These are phyloP conservation scores for Drosophila histrio DNA, from an alignment of 2,888 invertebrate genomes.

Conservation along the genomic window DNA sequence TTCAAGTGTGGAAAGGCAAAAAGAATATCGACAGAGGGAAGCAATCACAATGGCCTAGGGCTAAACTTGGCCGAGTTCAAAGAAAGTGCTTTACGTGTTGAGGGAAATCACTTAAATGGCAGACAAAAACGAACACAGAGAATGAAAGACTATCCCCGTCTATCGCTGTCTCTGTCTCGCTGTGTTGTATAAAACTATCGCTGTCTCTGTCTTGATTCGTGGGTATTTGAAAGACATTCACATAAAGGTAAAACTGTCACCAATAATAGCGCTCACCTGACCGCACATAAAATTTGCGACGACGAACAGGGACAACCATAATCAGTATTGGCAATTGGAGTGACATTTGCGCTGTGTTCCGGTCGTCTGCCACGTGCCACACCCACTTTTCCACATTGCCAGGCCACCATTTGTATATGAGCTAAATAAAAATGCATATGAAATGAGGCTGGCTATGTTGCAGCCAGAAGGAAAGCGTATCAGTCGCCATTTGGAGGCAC, in stretches of 20 bases:
- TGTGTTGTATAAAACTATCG: not conserved
- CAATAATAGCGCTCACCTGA: constrained; percentile 72
- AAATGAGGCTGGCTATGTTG: constrained; percentile 62
- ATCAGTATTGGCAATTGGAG: constrained; percentile 80
- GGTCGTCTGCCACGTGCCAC: constrained; percentile 14
- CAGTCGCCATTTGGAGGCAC: constrained; percentile 65
- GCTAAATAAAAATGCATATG: constrained; percentile 81
- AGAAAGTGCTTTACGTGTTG: constrained; percentile 40
- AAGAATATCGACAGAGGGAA: constrained; percentile 46
- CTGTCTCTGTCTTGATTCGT: constrained; percentile 33
- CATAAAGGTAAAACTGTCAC: constrained; percentile 76
- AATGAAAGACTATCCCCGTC: not conserved
- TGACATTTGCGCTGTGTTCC: constrained; percentile 63
- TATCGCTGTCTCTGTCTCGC: constrained; percentile 4
- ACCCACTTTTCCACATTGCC: constrained; percentile 19
- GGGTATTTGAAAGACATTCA: constrained; percentile 52
- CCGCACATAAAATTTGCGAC: constrained; percentile 69
- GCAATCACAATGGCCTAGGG: constrained; percentile 48
- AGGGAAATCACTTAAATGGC: constrained; percentile 69
- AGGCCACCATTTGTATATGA: constrained; percentile 77
- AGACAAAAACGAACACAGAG: constrained; percentile 2
- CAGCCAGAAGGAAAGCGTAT: constrained; percentile 8
- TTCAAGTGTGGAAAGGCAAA: constrained; percentile 63
- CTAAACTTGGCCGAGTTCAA: not conserved
- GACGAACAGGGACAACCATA: constrained; percentile 53